A percentile compares a stretch with the other conserved stretches of the same genome.
Conservation (phyloP, 2,113 vertebrate species). For the Pimephales promelas region DNA sequence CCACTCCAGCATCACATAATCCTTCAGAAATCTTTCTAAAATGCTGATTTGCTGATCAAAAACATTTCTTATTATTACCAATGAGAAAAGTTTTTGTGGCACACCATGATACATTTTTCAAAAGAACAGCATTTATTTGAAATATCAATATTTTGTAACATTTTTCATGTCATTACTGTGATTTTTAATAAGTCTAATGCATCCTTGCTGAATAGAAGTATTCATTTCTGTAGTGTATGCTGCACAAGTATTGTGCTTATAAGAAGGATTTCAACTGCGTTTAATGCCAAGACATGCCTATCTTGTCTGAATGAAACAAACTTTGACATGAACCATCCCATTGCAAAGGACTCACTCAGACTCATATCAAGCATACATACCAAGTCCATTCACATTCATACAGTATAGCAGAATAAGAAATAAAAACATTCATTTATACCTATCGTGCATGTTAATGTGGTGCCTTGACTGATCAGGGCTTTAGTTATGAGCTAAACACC, state of each 20-base stretch:
- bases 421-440: too few species aligned
- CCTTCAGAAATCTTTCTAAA: background rate
- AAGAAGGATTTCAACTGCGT: background rate
- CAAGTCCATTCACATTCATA: background rate
- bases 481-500: background rate
- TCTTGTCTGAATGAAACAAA: background rate
- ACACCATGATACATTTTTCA: background rate
- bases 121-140: background rate
- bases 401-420: background rate
- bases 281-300: background rate
- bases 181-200: background rate
- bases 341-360: background rate
- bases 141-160: background rate
- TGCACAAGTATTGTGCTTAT: background rate
- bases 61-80: background rate
- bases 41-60: background rate
- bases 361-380: background rate
- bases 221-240: background rate
- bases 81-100: background rate
- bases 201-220: background rate
- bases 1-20: background rate
- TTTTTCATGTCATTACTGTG: background rate
- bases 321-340: background rate
- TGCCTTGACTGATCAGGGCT: too few species aligned
- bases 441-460: too few species aligned